phyloP scores from a whole-genome alignment of 1,140 invertebrate genomes.

The Conus betulinus region DNA sequence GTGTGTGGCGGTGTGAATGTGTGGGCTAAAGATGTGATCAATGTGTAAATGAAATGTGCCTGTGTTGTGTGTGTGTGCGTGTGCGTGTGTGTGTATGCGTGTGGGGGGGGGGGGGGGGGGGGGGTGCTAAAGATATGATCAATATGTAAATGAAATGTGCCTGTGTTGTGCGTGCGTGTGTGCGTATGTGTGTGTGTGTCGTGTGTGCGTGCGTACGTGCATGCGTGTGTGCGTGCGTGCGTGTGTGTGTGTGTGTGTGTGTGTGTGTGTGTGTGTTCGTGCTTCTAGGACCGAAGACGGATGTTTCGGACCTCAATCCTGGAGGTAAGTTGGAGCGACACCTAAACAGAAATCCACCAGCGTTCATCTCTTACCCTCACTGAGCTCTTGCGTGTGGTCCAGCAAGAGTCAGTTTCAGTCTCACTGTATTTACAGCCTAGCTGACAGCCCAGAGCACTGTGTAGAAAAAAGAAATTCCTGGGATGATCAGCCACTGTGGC shows the following conservation, averaged over 20 bases:
- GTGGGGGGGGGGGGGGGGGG: too few relatives aligned
- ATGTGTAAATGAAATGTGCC: too few relatives aligned
- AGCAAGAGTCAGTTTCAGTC: too few relatives aligned
- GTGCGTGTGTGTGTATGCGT: too few relatives aligned
- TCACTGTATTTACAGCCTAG: too few relatives aligned
- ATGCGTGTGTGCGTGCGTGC: background rate
- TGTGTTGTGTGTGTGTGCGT: too few relatives aligned
- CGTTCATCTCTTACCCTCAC: too few relatives aligned
- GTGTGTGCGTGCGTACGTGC: background rate
- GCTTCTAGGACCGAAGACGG: background rate
- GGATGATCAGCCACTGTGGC: too few relatives aligned
- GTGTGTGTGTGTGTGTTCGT: background rate
- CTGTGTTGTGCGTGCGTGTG: conserved; percentile 6
- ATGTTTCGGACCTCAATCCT: background rate
- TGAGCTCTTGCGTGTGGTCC: too few relatives aligned
- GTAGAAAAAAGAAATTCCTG: too few relatives aligned
- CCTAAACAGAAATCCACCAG: background rate
- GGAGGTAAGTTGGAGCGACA: background rate
- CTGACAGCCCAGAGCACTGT: too few relatives aligned
- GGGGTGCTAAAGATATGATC: too few relatives aligned
- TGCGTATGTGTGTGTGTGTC: background rate
- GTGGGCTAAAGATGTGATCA: background rate
- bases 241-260: background rate
- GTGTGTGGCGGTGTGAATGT: background rate
- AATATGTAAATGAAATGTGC: background rate